Evolutionary conservation across 2,797 vertebrate genomes (phyloP).

Genomic region (Gymnocypris eckloni): DNA sequence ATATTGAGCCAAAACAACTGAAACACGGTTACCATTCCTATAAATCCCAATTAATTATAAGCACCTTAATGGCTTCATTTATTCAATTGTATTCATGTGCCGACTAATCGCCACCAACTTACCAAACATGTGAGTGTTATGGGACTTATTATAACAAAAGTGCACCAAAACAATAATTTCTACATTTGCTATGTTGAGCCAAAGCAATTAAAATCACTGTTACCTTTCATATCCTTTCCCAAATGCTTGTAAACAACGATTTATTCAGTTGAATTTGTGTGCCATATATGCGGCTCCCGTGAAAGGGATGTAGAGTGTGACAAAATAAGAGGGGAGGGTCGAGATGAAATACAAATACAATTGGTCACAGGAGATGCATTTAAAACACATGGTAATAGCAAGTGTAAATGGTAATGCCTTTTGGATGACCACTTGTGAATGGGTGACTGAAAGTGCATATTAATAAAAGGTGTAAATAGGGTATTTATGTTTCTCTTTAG

Average conservation of each 20-base stretch:
- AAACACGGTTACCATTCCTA: neutral
- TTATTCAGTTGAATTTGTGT: neutral
- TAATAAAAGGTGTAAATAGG: too few species aligned
- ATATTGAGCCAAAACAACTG: neutral
- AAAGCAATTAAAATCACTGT: neutral
- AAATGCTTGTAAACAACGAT: neutral
- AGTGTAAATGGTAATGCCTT: too few species aligned
- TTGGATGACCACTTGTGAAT: too few species aligned
- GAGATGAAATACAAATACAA: too few species aligned
- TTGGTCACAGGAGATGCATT: too few species aligned
- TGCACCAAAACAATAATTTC: neutral
- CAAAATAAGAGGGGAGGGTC: neutral
- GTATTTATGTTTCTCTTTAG: too few species aligned
- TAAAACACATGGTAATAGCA: too few species aligned
- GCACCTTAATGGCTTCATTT: neutral
- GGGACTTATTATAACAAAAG: neutral
- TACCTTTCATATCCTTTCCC: neutral
- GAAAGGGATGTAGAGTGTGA: neutral
- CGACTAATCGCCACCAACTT: neutral
- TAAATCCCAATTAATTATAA: neutral
- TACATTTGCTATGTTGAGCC: neutral
- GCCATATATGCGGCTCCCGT: neutral
- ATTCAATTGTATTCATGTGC: neutral
- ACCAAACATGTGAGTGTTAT: neutral
- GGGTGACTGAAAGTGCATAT: too few species aligned